These are phyloP conservation scores for Halcyon leucocephala DNA, from an alignment of 2,797 vertebrate genomes.

Conservation along the genomic window DNA sequence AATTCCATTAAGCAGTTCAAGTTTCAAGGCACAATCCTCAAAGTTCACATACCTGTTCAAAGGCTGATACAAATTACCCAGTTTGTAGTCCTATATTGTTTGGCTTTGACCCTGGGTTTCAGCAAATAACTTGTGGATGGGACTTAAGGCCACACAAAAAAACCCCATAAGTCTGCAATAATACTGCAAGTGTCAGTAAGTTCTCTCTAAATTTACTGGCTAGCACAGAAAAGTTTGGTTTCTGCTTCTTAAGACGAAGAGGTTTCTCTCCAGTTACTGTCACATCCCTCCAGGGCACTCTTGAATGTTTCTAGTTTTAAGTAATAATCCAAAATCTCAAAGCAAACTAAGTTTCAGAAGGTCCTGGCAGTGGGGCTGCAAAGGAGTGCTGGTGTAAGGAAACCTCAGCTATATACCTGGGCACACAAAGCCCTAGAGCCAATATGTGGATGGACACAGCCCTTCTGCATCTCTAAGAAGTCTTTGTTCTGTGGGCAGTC, in stretches of 20 bases:
- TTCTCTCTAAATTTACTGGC: neutral
- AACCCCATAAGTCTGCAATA: neutral
- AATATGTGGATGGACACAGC: neutral
- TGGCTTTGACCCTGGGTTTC: neutral
- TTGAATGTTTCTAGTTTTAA: neutral
- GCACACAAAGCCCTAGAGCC: neutral
- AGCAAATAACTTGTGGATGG: neutral
- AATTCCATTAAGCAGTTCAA: neutral
- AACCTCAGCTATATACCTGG: neutral
- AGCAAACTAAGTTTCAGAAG: neutral
- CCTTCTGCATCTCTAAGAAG: neutral
- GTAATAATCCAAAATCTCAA: neutral
- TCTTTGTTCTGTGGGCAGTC: neutral
- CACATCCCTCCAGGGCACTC: neutral
- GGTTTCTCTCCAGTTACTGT: neutral
- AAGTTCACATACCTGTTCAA: neutral
- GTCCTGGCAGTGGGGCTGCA: neutral
- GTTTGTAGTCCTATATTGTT: neutral
- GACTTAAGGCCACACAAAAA: neutral
- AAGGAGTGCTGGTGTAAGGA: neutral
- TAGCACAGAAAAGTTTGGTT: neutral
- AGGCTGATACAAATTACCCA: neutral
- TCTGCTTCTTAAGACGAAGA: neutral
- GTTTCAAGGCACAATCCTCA: neutral
- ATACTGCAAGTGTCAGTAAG: neutral